A percentile compares a stretch with the other conserved stretches of the same genome.
Evolutionary conservation across 2,888 invertebrate genomes (phyloP).

Genomic region (Taphrorychus bicolor): DNA sequence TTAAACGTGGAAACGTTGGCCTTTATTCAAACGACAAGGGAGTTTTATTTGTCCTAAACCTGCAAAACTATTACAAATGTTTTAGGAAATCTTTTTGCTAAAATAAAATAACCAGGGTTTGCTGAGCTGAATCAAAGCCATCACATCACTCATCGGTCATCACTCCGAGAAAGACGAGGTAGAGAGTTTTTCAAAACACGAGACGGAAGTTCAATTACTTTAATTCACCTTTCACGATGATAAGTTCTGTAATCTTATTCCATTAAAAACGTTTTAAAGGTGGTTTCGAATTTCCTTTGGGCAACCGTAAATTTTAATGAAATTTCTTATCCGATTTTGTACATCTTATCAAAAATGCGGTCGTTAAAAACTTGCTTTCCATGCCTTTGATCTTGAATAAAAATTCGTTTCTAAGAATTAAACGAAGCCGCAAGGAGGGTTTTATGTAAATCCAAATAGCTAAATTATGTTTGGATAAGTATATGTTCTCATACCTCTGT

Average conservation of each 20-base stretch:
- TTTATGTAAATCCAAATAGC: neutral
- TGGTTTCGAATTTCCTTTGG: neutral
- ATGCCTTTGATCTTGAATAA: neutral
- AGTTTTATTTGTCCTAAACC: too few relatives aligned
- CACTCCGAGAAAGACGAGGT: too few relatives aligned
- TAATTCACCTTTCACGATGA: neutral
- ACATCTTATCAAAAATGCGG: neutral
- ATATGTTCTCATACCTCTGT: too few relatives aligned
- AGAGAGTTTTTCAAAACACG: too few relatives aligned
- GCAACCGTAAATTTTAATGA: neutral
- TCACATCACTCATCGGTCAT: too few relatives aligned
- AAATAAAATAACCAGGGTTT: too few relatives aligned
- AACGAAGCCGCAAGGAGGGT: neutral
- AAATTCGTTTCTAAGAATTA: neutral
- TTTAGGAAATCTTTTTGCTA: too few relatives aligned
- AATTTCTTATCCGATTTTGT: neutral
- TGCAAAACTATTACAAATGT: too few relatives aligned
- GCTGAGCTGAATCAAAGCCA: too few relatives aligned
- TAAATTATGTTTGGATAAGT: neutral
- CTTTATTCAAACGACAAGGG: too few relatives aligned
- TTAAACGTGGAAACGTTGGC: too few relatives aligned
- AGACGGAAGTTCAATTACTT: neutral
- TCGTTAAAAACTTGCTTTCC: neutral
- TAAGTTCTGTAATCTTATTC: too few relatives aligned
- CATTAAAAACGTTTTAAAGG: neutral